phyloP scores from a whole-genome alignment of 2,113 vertebrate genomes.

The Vulpes lagopus region DNA sequence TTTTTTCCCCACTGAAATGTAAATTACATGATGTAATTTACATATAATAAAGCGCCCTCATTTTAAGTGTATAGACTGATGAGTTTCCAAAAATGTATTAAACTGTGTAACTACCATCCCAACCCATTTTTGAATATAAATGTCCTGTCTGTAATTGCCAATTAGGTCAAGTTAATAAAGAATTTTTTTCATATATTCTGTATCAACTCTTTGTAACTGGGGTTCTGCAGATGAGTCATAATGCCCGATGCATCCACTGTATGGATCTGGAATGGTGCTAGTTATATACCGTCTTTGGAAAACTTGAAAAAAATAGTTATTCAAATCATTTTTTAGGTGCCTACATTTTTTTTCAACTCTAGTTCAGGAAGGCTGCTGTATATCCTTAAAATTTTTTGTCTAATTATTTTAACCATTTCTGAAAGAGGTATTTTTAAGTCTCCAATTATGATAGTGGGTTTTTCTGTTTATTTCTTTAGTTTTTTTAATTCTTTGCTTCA shows the following conservation, averaged over 20 bases:
- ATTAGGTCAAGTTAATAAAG: neutral
- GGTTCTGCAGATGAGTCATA: neutral
- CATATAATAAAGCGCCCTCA: neutral
- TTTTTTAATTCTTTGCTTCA: slow-evolving; percentile 30
- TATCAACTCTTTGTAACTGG: neutral
- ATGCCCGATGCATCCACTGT: neutral
- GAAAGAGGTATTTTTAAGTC: neutral
- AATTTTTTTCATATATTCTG: neutral
- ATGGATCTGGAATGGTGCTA: neutral
- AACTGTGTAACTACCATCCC: neutral
- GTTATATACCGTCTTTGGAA: neutral
- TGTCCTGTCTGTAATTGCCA: neutral
- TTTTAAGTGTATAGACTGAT: neutral
- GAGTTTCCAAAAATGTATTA: neutral
- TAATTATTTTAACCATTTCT: slow-evolving; percentile 9
- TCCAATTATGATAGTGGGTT: neutral
- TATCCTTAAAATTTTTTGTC: neutral
- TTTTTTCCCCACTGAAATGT: neutral
- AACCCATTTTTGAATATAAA: neutral
- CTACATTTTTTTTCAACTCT: slow-evolving; percentile 13
- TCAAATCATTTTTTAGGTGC: neutral
- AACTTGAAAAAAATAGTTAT: slow-evolving; percentile 6
- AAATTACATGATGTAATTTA: slow-evolving; percentile 18
- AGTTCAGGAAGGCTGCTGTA: neutral
- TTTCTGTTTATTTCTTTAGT: neutral